Evolutionary conservation across 2,888 invertebrate species (phyloP), one percentile per base, ranked within the genome.

Genomic region (Stratiomys singularior): DNA sequence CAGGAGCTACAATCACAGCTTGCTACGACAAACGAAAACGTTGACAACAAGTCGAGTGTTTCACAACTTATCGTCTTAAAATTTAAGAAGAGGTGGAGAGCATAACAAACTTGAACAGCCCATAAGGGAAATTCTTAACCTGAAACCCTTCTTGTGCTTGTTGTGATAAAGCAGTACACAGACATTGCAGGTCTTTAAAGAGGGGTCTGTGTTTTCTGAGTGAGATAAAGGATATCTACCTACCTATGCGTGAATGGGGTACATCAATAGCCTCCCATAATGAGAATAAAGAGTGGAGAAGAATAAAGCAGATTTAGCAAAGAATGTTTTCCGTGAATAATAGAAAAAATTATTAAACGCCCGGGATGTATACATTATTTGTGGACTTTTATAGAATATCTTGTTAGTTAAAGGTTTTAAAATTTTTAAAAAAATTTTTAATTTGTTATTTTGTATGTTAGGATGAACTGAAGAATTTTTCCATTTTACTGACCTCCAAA

Each of bases 131-230:
- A 58, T 74, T 74, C 74, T 74, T 74, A 74, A 74, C 74, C 74
- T 74, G 74, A 74, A 74, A 74, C 74, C 74, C 74, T 58, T 74
- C 58, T 58, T 23, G 58, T 74, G 74, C 23, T 74, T 18, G 58
- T 13, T 46, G 37, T 3, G 37, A 37, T 37, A 37, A 3, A 37
- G 37, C 37, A n/a, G 37, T 5, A 37, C 37, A 37, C 37, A 37
- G 37, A 37, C 37, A 37, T 37, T 3, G 37, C 3, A 37, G 3
- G 9, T 9, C 37, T 37, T 37, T 9, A 37, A 37, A 9, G 37
- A 5, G 37, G 37, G 37, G 37, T 37, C 37, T 37, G 37, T 5
- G 9, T 37, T 5, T 37, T 37, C 5, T 37, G 21, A 23, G 60
- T 60, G 5, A 60, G 23, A 4, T 25, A 25, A n/a, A n/a, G n/a